Evolutionary conservation across 2,888 invertebrate species (phyloP).

Genomic region (Rhingia rostrata): DNA sequence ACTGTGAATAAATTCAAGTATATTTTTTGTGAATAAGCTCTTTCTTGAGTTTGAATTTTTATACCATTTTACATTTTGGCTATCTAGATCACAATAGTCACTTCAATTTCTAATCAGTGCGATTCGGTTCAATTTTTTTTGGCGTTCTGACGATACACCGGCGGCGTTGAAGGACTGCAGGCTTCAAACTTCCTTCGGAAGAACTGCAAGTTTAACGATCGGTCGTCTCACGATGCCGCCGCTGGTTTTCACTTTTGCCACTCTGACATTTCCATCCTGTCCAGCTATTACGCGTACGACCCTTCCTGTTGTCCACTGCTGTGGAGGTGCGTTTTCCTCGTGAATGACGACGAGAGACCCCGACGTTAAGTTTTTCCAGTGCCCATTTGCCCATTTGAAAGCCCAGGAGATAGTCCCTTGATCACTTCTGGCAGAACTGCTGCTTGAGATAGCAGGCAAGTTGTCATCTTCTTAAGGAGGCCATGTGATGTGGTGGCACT

Average conservation of each 20-base stretch:
- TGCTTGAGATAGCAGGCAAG: conserved; percentile 46
- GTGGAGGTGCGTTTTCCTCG: conserved; percentile 42
- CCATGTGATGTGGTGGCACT: conserved; percentile 10
- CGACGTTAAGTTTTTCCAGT: no score
- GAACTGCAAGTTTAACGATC: conserved; percentile 34
- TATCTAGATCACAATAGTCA: no score
- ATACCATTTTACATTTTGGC: no score
- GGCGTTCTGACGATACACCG: conserved; percentile 47
- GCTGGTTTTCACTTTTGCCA: conserved; percentile 55
- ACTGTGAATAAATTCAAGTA: no score
- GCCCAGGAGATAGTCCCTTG: no score
- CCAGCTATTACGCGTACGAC: conserved; percentile 29
- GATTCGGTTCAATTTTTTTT: no score
- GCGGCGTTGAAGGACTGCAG: conserved; percentile 43
- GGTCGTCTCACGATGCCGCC: conserved; percentile 49
- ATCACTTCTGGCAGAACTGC: conserved; percentile 46
- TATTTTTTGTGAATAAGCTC: no score
- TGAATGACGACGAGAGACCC: conserved; percentile 49
- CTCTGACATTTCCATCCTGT: conserved; percentile 56
- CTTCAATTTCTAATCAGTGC: no score
- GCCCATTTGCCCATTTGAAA: no score
- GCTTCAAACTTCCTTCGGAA: conserved; percentile 27
- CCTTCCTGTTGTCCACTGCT: conserved; percentile 50
- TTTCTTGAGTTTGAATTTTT: no score
- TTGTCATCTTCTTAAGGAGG: conserved; percentile 36